Evolutionary conservation across 2,113 vertebrate species (phyloP), one percentile per base, ranked within the genome.

Genomic region (Sinocyclocheilus anophthalmus): DNA sequence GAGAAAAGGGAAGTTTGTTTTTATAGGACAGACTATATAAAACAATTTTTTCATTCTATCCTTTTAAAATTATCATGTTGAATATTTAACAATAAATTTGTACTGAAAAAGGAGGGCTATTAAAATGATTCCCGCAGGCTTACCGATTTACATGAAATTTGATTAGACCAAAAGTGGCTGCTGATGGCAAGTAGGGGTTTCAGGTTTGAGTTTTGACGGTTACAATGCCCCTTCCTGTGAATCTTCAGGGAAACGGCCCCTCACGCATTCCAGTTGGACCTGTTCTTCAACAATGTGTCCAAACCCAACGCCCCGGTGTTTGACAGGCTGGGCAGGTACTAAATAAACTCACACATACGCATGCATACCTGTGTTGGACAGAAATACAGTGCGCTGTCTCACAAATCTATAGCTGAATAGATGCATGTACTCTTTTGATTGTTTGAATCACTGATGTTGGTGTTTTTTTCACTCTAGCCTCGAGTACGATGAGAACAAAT

Each of bases 401-500:
- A 73, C 5, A 39, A n/a, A 57, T 39, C 26, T 24, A 16, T 14
- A n/a, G 48, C 45, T 82, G 39, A 50, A 69, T 50, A 69, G 18
- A 57, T 69, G 1, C 48, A 24, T 6, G 18, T 5, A 39, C 6
- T 18, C 20, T 18, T 61, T 76, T 50, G 33, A 33, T 20, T 84
- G 16, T 16, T 81, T 14, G 42, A 90, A 55, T 87, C 14, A 30
- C 72, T 78, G 86, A 88, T 81, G 8, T 85, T 1, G 84, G 2
- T 92, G 91, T 89, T 90, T 88, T 0, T 85, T 85, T 86, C 14
- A 84, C 92, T 57, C 86, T 93, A 99, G 98, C 91, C 93, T 99
- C 90, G 98, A 99, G 90, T 99, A 99, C 89, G 98, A 99, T 92
- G 98, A 99, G 91, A 99, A 97, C 92, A 97, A 97, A 59, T 98